Evolutionary conservation across 92 coral and sea anemone species (phyloP).

Genomic region (Galaxea fascicularis): DNA sequence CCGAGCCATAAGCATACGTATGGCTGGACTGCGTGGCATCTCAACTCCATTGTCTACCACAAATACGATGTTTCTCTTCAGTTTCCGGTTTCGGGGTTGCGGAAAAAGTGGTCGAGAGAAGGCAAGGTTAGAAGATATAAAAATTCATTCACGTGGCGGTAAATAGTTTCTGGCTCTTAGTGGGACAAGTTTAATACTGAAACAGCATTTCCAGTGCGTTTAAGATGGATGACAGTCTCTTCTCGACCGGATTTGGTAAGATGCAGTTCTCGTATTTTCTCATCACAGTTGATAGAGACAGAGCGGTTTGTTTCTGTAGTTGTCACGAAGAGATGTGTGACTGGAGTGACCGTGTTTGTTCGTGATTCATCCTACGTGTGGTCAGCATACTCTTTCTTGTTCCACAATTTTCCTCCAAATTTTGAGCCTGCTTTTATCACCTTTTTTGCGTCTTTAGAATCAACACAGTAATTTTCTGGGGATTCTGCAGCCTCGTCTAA

Average conservation of each 20-base stretch:
- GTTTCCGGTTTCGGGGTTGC: conserved; percentile 1
- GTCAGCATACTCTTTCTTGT: conserved; percentile 33
- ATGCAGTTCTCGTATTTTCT: conserved; percentile 8
- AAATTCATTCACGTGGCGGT: conserved; percentile 18
- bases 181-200: conserved; percentile 28
- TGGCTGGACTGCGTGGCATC: conserved; percentile 3
- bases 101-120: conserved; percentile 5
- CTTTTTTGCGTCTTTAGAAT: conserved; percentile 49
- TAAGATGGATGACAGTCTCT: conserved; percentile 28
- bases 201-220: conserved; percentile 40
- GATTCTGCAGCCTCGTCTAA: conserved; percentile 55
- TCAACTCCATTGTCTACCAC: conserved; percentile 18
- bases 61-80: background rate
- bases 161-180: conserved; percentile 45
- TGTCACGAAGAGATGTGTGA: conserved; percentile 24
- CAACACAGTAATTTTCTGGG: conserved; percentile 10
- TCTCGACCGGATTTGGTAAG: background rate
- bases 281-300: conserved; percentile 13
- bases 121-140: conserved; percentile 27
- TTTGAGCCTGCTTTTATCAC: conserved; percentile 34
- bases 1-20: background rate
- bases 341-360: conserved; percentile 52
- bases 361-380: conserved; percentile 59
- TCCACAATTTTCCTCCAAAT: conserved; percentile 51
- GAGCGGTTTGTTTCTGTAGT: conserved; percentile 26